A percentile compares a stretch with the other conserved stretches of the same genome.
Conservation (phyloP, 1,140 invertebrate species). For the Palaemon carinicauda region DNA sequence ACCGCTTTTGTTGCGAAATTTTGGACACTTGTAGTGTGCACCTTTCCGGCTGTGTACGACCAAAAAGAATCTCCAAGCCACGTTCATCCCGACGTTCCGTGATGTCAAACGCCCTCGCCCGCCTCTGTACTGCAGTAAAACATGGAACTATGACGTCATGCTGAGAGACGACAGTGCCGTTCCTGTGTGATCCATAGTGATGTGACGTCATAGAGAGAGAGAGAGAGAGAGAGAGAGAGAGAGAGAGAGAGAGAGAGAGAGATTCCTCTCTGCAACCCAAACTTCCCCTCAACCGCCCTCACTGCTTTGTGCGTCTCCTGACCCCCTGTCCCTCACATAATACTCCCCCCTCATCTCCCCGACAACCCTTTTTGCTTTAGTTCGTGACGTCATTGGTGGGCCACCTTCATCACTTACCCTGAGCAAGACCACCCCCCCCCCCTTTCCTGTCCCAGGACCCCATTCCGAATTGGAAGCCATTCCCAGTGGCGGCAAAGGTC, state of each 20-base stretch:
- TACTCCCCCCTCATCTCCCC: background rate
- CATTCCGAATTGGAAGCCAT: too few species aligned
- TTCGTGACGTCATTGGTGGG: background rate
- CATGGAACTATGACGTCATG: too few species aligned
- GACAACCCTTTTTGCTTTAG: background rate
- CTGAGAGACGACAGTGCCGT: too few species aligned
- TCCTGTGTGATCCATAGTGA: background rate
- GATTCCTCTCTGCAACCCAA: background rate
- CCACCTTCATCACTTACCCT: background rate
- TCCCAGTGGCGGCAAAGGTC: too few species aligned
- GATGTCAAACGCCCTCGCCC: too few species aligned
- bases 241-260: slow-evolving; percentile 3
- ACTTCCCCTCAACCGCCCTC: background rate
- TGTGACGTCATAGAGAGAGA: background rate
- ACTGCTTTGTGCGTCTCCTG: background rate
- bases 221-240: background rate
- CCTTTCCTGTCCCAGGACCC: too few species aligned
- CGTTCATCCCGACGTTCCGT: too few species aligned
- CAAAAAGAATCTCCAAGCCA: too few species aligned
- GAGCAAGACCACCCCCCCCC: background rate
- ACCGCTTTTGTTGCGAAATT: too few species aligned
- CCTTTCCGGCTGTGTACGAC: too few species aligned
- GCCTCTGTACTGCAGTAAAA: too few species aligned
- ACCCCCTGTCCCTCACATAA: background rate
- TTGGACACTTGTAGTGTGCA: too few species aligned